phyloP scores from a whole-genome alignment of 2,113 vertebrate genomes.

The Raja brachyura region DNA sequence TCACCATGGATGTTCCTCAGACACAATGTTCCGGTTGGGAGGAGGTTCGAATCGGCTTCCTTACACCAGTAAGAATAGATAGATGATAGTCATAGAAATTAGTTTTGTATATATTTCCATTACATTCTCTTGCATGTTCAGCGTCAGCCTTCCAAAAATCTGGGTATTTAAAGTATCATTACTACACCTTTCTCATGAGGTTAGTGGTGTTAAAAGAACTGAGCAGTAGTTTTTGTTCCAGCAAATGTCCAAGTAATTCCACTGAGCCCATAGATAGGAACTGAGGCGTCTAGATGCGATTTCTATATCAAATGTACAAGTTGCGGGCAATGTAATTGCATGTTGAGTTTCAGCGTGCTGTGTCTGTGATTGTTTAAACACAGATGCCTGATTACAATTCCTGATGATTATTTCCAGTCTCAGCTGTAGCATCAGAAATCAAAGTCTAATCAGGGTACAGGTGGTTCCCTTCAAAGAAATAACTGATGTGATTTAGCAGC shows the following conservation, averaged over 20 bases:
- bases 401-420: not conserved
- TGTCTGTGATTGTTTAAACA: slow-evolving; percentile 14
- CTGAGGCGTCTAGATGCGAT: not conserved
- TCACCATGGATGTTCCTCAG: not conserved
- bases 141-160: not conserved
- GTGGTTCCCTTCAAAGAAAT: not conserved
- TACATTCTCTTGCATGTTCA: not conserved
- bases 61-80: not conserved
- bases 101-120: not conserved
- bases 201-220: not conserved
- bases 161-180: not conserved
- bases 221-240: not conserved
- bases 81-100: not conserved
- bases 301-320: not conserved
- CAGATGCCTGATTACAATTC: slow-evolving; percentile 30
- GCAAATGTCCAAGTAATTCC: not conserved
- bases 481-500: not conserved
- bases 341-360: not conserved
- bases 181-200: not conserved
- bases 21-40: not conserved
- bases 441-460: slow-evolving; percentile 14
- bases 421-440: slow-evolving; percentile 6
- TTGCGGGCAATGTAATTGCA: not conserved
- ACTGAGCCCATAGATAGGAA: not conserved
- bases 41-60: not conserved